Evolutionary conservation across 2,888 invertebrate genomes (phyloP), one percentile per base, ranked within the genome.

Genomic region (Meganola albula): DNA sequence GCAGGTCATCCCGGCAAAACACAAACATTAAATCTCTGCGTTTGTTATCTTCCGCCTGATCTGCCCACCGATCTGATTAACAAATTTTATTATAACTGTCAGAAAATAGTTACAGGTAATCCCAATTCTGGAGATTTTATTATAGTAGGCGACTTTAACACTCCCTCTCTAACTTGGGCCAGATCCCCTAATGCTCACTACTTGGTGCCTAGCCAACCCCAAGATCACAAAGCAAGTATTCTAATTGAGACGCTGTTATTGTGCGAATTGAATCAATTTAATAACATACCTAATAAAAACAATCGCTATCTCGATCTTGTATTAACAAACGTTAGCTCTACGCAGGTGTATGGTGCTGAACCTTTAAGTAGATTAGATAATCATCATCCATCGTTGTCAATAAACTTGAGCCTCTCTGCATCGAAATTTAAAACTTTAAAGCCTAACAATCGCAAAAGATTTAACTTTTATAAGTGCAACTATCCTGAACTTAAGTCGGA

Each of bases 61-160:
- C 24, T 31, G 3, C 4, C 3, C 10, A 9, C 7, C 8, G 11
- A n/a, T 12, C 4, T 10, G 2, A 9, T 14, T 9, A 5, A 24
- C 2, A 9, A 12, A 6, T 9, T 24, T 2, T 12, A 27, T 10
- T 7, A 2, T 18, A 10, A 31, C n/a, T 30, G 30, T 16, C 30
- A 30, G 11, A 23, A 30, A 12, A 18, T 31, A 7, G 18, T 31
- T 20, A 24, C 18, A 7, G 3, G 2, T 7, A 0, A 2, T 2
- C 20, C 31, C n/a, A n/a, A n/a, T 6, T 10, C 18, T 24, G 20
- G n/a, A 24, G 1, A 9, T 9, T 9, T 31, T 20, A 10, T 24
- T 31, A 11, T 29, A 8, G 8, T 23, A 1, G 29, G 29, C 6
- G 29, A 23, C 16, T 29, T 30, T 11, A 24, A 30, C 10, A 31